Base-by-base conservation (phyloP, 2,888 invertebrate species). In the Clitarchus hookeri region DNA sequence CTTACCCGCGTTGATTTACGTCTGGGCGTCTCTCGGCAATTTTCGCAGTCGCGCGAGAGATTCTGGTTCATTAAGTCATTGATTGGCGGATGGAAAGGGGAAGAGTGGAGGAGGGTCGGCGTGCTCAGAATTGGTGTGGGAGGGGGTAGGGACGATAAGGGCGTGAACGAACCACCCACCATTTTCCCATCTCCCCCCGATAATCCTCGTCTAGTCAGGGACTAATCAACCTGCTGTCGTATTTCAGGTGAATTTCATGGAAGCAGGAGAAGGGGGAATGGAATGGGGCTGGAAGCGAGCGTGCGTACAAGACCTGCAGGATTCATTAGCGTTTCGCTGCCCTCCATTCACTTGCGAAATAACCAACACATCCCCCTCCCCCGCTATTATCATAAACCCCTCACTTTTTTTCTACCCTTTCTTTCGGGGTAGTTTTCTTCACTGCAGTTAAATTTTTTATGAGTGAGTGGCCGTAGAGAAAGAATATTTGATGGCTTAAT, bases 11-110 rank as follows among this genome's bases (percentile, higher is more conserved):
- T 65, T 65, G 65, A 65, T 65, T 65, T 65, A n/a, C 65, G 65
- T n/a, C 65, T 4, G 53, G 53, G 53, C 53, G 53, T 53, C 53
- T 16, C 4, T 65, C 65, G 65, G 23, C 65, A 65, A 65, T 65
- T 65, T 23, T 65, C 65, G 65, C 65, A 65, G 65, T n/a, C 65
- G 65, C 65, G n/a, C 65, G 65, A 23, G 23, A 65, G 65, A 65
- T 65, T 65, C n/a, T 23, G 65, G 65, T 65, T 65, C 65, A 65
- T 65, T 65, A 65, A 65, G 65, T 65, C 65, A 65, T 65, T 65
- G 65, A 65, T 65, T 65, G 65, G 65, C 1, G 8, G 3, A 65
- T 23, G 65, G 65, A 16, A 65, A 19, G 6, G n/a, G 36, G 36
- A 3, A 1, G 65, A 1, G 65, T 65, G 8, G 23, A 0, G n/a